phyloP scores from a whole-genome alignment of 2,113 vertebrate species.

The Beaufortia kweichowensis region DNA sequence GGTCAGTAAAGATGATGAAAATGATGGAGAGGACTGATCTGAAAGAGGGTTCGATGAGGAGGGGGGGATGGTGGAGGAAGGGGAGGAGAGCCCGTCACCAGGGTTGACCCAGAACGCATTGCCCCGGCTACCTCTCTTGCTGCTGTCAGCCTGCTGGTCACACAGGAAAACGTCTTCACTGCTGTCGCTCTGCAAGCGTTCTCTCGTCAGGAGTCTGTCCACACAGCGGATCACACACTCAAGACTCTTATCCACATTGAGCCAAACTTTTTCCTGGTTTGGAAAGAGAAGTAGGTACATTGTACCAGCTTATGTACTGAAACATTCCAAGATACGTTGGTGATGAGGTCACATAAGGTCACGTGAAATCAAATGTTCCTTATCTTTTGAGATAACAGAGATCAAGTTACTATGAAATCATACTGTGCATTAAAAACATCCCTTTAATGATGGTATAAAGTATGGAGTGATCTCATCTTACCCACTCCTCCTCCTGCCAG shows the following conservation, averaged over 20 bases:
- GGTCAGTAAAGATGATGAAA: conserved; percentile 45
- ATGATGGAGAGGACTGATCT: conserved; percentile 42
- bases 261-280: conserved; percentile 91
- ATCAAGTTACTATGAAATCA: no score
- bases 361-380: no score
- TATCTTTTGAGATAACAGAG: no score
- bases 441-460: no score
- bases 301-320: not conserved
- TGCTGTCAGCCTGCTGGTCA: conserved; percentile 68
- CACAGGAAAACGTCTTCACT: conserved; percentile 89
- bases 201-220: conserved; percentile 88
- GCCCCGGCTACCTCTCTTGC: conserved; percentile 90
- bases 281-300: not conserved
- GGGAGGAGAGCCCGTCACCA: conserved; percentile 58
- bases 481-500: conserved; percentile 95
- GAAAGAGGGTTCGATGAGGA: conserved; percentile 56
- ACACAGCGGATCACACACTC: conserved; percentile 95
- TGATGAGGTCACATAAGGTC: no score
- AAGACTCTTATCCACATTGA: conserved; percentile 96
- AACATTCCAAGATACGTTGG: not conserved
- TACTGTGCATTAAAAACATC: no score
- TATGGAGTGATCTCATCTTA: no score
- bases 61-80: conserved; percentile 33
- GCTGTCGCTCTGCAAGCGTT: conserved; percentile 85
- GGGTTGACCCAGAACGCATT: conserved; percentile 84